These are phyloP conservation scores for Orbicella faveolata DNA, from an alignment of 64 coral and sea anemone species.

Conservation along the genomic window DNA sequence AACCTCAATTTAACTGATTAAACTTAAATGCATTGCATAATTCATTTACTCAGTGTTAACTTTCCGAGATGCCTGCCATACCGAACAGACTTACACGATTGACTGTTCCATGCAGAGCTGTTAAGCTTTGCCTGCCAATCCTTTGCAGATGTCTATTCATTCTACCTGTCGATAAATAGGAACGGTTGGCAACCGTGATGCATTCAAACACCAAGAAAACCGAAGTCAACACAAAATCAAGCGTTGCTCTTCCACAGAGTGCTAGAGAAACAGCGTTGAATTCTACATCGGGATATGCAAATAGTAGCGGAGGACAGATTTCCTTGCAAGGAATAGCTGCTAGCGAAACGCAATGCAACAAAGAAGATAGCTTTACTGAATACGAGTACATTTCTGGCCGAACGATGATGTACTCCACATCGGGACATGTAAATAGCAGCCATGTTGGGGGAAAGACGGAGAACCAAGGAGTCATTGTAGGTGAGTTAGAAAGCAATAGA, in stretches of 20 bases:
- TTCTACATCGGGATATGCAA: not conserved
- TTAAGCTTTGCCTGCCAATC: not conserved
- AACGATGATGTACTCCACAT: not conserved
- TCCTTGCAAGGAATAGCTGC: not conserved
- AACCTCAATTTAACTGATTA: constrained; percentile 24
- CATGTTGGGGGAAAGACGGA: not conserved
- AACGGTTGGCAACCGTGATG: not conserved
- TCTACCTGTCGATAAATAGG: not conserved
- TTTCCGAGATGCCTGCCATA: not conserved
- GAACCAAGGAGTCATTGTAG: not conserved
- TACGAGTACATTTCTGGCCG: not conserved
- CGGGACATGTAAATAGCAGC: not conserved
- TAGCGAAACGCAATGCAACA: not conserved
- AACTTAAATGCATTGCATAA: constrained; percentile 4
- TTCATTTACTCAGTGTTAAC: not conserved
- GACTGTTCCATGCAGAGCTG: no score
- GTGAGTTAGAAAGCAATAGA: not conserved
- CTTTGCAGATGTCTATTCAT: not conserved
- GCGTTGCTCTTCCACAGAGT: not conserved
- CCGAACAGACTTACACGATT: no score
- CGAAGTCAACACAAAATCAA: constrained; percentile 10
- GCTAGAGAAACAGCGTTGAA: not conserved
- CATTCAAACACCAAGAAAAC: not conserved
- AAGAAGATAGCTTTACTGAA: not conserved
- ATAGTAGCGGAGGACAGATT: not conserved